Percentiles rank a stretch among this genome's conserved stretches.
Conservation (phyloP, 2,113 vertebrate genomes). For the Corydoras maculifer region DNA sequence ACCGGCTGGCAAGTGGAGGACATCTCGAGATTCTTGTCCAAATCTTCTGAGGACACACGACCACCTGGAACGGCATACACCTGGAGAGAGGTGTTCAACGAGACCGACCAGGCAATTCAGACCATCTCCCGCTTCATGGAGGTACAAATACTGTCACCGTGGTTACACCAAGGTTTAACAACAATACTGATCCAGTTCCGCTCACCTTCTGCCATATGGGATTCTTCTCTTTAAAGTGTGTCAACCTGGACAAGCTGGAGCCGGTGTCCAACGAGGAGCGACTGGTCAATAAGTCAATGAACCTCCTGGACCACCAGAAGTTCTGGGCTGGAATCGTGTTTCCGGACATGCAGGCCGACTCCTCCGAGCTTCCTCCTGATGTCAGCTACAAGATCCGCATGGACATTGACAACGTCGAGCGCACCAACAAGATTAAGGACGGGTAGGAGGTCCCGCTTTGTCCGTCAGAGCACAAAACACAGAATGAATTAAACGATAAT, state of each 20-base stretch:
- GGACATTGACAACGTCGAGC: conserved; percentile 97
- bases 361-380: conserved; percentile 74
- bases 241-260: conserved; percentile 93
- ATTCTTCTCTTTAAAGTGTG: conserved; percentile 68
- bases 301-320: conserved; percentile 80
- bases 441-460: conserved; percentile 59
- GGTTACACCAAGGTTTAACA: not conserved
- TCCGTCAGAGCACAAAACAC: not conserved
- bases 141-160: conserved; percentile 55
- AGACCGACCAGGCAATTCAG: conserved; percentile 80
- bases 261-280: conserved; percentile 81
- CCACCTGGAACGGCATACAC: conserved; percentile 67
- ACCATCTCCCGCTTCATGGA: conserved; percentile 95
- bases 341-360: conserved; percentile 70
- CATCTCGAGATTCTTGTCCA: conserved; percentile 76
- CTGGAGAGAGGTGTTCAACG: conserved; percentile 88
- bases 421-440: conserved; percentile 97
- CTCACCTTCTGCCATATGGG: not conserved
- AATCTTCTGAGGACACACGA: conserved; percentile 66
- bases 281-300: conserved; percentile 89
- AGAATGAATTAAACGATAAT: too few relatives aligned
- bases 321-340: conserved; percentile 98
- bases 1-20: conserved; percentile 80
- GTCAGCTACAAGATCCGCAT: conserved; percentile 97
- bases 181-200: too few relatives aligned